Base-by-base conservation (phyloP, 2,113 vertebrate species). In the Gnathonemus longibarbis region DNA sequence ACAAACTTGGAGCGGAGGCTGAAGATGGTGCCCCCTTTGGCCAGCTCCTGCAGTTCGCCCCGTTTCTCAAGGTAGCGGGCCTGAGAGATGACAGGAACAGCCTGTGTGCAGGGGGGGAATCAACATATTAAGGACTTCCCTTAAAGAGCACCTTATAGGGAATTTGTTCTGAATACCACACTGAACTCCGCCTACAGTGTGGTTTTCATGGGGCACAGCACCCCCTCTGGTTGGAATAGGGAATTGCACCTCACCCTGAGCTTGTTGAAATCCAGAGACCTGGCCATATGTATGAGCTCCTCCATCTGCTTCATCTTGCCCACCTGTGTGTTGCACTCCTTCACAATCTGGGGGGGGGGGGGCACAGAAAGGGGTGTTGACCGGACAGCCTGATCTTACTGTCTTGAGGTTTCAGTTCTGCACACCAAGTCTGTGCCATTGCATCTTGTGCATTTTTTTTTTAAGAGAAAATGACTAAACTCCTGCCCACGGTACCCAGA, bases 291-390 rank as follows among this genome's bases (percentile, higher is more conserved):
- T 53, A 97, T 95, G 62, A 97, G 93, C 89, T 97, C 96, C 85
- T 97, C 96, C 0, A 95, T 96, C 92, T 96, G 95, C 89, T 95
- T 96, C 96, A 97, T 96, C 62, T 95, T 94, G 0, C 96, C 96
- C 24, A 97, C 96, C 91, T 96, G 95, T 0, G 93, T 93, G 39
- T 96, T 96, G 87, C 96, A 96, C 0, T 96, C 94, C 90, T 95
- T 94, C 17, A 96, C 96, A 50, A 96, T 96, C 96, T 96, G 92
- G 89, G 89, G 3, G 39, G 35, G n/a, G n/a, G 50, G 24, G 86
- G 87, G 15, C 15, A 52, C n/a, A 24, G 27, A 9, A 2, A 31
- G 19, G 48, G 31, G 27, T 6, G 46, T 19, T 74, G n/a, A 31
- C 13, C 7, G 24, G 24, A 84, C 35, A 48, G 8, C 19, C 19